A percentile compares a stretch with the other conserved stretches of the same genome.
These are phyloP conservation scores for Diceros bicornis DNA, from an alignment of 2,797 vertebrate genomes.

Conservation along the genomic window DNA sequence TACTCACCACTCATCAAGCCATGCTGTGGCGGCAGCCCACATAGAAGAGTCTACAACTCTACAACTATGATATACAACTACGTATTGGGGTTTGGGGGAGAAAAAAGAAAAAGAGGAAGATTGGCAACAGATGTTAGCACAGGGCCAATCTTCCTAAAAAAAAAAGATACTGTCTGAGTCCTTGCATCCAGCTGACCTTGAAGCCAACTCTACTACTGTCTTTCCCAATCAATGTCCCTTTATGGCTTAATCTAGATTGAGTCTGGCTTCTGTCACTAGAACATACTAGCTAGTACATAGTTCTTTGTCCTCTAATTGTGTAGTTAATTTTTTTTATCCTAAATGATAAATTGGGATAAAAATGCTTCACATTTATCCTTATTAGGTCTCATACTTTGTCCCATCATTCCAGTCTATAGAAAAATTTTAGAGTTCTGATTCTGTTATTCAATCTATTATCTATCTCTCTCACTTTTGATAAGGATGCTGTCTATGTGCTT, in stretches of 20 bases:
- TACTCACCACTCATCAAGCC: too few species aligned
- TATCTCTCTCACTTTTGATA: not conserved
- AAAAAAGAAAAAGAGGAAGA: too few species aligned
- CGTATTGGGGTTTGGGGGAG: too few species aligned
- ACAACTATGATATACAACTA: too few species aligned
- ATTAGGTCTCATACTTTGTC: not conserved
- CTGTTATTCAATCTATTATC: not conserved
- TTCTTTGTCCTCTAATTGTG: conserved; percentile 19
- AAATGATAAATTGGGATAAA: not conserved
- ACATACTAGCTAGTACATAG: not conserved
- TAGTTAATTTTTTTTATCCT: not conserved
- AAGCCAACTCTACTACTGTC: not conserved
- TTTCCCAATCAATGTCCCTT: not conserved
- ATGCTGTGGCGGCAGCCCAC: too few species aligned
- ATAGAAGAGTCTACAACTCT: too few species aligned
- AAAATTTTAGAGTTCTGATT: not conserved
- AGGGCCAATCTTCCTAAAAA: too few species aligned
- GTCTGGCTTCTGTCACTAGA: conserved; percentile 26
- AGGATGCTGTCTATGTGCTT: not conserved
- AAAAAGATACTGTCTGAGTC: not conserved
- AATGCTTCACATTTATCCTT: not conserved
- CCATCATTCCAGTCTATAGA: not conserved
- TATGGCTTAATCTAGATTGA: conserved; percentile 8
- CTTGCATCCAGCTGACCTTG: not conserved
- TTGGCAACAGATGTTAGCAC: too few species aligned